phyloP scores from a whole-genome alignment of 2,888 invertebrate species.

The Lacanobia wlatinum region DNA sequence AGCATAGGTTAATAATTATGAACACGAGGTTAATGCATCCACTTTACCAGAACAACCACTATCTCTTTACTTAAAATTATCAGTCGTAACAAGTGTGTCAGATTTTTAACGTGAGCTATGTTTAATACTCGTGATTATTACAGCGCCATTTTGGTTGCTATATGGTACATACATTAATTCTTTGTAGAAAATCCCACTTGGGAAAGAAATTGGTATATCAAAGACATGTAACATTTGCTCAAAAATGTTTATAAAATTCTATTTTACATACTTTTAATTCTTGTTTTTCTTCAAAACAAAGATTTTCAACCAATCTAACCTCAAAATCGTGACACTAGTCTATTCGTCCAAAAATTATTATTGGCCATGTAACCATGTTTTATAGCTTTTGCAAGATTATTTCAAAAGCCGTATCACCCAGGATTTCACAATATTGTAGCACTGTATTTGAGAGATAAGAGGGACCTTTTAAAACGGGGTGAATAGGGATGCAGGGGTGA shows the following conservation, averaged over 20 bases:
- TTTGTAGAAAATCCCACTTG: constrained; percentile 6
- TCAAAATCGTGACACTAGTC: constrained; percentile 50
- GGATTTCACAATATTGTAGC: too few species aligned
- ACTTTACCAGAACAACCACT: constrained; percentile 81
- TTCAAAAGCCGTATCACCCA: too few species aligned
- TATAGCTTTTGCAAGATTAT: not conserved
- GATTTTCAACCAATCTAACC: constrained; percentile 46
- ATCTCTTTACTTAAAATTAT: constrained; percentile 69
- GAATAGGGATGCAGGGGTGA: too few species aligned
- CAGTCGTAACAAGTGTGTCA: constrained; percentile 71
- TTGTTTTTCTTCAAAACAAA: constrained; percentile 42
- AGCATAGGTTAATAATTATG: constrained; percentile 77
- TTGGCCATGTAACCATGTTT: too few species aligned
- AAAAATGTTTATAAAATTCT: not conserved
- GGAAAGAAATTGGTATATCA: not conserved
- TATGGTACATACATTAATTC: constrained; percentile 8
- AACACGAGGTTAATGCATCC: constrained; percentile 82
- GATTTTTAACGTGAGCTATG: constrained; percentile 63
- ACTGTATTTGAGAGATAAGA: too few species aligned
- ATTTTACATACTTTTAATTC: constrained; percentile 44
- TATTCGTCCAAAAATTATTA: constrained; percentile 48
- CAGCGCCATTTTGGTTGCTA: constrained; percentile 77
- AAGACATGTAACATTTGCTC: not conserved
- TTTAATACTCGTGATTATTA: constrained; percentile 67
- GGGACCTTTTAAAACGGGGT: too few species aligned